A percentile compares a stretch with the other conserved stretches of the same genome.
Evolutionary conservation across 1,140 invertebrate species (phyloP).

Genomic region (Psix sp.): DNA sequence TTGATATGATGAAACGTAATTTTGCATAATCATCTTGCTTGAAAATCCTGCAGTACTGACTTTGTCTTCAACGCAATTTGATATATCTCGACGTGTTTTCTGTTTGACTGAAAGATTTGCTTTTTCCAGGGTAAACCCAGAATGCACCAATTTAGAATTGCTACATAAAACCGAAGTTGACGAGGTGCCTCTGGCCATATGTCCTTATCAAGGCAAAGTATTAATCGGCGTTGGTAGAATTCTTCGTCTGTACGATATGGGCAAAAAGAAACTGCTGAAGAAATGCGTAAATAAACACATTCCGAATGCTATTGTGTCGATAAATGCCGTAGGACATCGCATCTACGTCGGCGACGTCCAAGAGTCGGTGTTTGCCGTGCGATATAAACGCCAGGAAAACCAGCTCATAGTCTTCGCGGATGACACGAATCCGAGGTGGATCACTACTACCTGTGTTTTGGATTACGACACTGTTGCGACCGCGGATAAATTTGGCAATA

Average conservation of each 20-base stretch:
- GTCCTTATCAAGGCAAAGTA: constrained; percentile 93
- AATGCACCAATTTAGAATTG: constrained; percentile 89
- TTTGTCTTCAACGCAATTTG: too few relatives aligned
- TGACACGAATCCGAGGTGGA: constrained; percentile 97
- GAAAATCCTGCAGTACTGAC: constrained; percentile 76
- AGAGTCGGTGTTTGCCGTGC: constrained; percentile 97
- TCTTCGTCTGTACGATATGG: constrained; percentile 96
- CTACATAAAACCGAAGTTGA: constrained; percentile 96
- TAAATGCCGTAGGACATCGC: constrained; percentile 94
- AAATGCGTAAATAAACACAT: constrained; percentile 99
- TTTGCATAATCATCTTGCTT: constrained; percentile 65
- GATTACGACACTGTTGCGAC: constrained; percentile 98
- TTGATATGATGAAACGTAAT: constrained; percentile 68
- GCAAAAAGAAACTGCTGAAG: constrained; percentile 96
- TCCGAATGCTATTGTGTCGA: constrained; percentile 95
- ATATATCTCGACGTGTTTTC: too few relatives aligned
- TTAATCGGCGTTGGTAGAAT: constrained; percentile 95
- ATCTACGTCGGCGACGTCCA: constrained; percentile 97
- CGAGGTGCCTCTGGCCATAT: constrained; percentile 93
- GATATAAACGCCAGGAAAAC: constrained; percentile 97
- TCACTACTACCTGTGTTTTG: constrained; percentile 93
- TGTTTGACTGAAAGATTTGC: too few relatives aligned
- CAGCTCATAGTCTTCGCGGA: constrained; percentile 99
- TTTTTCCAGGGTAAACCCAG: constrained; percentile 79
- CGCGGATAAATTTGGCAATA: constrained; percentile 99